These are phyloP conservation scores for Otolemur garnettii DNA, from an alignment of 2,113 vertebrate species.

Conservation along the genomic window DNA sequence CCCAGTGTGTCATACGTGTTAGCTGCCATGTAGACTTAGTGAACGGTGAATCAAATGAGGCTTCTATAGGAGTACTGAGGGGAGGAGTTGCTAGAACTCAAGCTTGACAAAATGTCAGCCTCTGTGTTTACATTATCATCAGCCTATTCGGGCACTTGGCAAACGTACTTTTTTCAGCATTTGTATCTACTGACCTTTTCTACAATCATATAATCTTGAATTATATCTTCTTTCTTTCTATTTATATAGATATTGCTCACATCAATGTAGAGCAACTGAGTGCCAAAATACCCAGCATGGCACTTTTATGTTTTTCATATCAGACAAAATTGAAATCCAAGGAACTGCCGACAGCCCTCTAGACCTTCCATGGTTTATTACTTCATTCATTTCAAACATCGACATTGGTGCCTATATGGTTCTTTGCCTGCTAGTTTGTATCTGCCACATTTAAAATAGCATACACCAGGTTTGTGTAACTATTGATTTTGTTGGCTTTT, in stretches of 20 bases:
- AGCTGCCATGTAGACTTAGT: background rate
- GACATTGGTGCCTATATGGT: background rate
- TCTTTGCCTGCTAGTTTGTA: background rate
- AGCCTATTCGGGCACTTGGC: background rate
- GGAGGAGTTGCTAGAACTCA: background rate
- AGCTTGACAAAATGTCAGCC: background rate
- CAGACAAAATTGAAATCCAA: background rate
- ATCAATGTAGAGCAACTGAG: background rate
- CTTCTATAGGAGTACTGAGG: background rate
- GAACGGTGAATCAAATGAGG: slow-evolving; percentile 9
- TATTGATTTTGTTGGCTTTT: slow-evolving; percentile 49
- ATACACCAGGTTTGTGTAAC: background rate
- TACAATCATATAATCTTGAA: background rate
- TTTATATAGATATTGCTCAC: background rate
- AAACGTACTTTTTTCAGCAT: slow-evolving; percentile 25
- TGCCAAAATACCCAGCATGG: background rate
- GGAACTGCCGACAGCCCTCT: background rate
- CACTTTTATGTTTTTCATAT: background rate
- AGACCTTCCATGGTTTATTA: background rate
- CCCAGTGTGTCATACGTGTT: background rate
- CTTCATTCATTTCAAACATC: background rate
- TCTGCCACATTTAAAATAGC: slow-evolving; percentile 1
- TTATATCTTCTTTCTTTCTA: slow-evolving; percentile 15
- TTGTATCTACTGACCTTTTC: slow-evolving; percentile 29
- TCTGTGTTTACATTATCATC: slow-evolving; percentile 24